Conservation (phyloP, 23 tunicate genomes). For the Diplosoma virens region DNA sequence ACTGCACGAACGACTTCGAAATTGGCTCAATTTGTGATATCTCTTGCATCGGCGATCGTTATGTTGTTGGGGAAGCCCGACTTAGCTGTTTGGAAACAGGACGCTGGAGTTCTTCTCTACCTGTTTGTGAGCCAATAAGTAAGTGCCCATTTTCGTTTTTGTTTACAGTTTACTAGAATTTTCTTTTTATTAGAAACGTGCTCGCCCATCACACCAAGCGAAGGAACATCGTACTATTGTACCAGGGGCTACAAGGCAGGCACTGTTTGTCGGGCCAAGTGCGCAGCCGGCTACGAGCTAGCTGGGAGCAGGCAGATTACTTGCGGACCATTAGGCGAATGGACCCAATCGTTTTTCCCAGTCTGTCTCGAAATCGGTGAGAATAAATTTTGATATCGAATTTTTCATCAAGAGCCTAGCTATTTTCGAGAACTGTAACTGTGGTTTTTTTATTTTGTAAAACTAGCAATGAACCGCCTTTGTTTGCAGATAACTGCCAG, state of each 20-base stretch:
- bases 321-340: constrained; percentile 30
- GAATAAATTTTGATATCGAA: neutral
- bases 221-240: constrained; percentile 30
- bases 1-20: constrained; percentile 36
- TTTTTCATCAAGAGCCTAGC: no score
- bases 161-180: no score
- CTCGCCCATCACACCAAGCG: neutral
- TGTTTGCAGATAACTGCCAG: constrained; percentile 56
- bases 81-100: constrained; percentile 45
- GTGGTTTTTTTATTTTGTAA: no score
- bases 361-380: neutral
- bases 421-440: no score
- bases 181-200: no score
- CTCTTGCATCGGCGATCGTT: constrained; percentile 30
- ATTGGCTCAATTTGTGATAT: constrained; percentile 50
- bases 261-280: constrained; percentile 25
- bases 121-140: constrained; percentile 33
- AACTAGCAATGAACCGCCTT: no score
- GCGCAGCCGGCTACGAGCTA: constrained; percentile 23
- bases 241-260: constrained; percentile 25
- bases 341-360: constrained; percentile 22
- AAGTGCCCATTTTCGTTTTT: constrained; percentile 8
- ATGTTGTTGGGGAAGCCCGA: constrained; percentile 16
- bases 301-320: neutral
- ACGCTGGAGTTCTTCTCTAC: constrained; percentile 35